Evolutionary conservation across 64 coral and sea anemone genomes (phyloP), one percentile per base, ranked within the genome.

Genomic region (Pocillopora damicornis): DNA sequence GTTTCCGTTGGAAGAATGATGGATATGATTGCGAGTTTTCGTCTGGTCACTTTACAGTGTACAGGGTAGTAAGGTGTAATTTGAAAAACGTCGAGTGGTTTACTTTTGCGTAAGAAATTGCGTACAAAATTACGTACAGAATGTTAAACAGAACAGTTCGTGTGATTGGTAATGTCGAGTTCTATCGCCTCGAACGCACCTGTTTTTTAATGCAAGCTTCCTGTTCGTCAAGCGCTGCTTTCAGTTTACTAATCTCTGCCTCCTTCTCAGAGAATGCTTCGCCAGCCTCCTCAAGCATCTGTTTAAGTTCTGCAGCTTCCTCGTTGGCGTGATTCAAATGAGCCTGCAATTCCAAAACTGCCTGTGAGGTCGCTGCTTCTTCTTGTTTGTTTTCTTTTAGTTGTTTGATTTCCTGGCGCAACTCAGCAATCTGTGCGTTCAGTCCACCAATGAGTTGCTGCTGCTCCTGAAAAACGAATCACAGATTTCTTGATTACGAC

Each of bases 181-280:
- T 30, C 30, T 75, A 11, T 38, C 74, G 9, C 74, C 9, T 75
- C 23, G 11, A 78, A 78, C 82, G 25, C 57, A 89, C 92, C 80
- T 90, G 87, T 35, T 90, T 89, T 66, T 87, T 94, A 38, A 82
- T 73, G 22, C 80, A 62, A 11, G 82, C 76, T 35, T 94, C 88
- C 18, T 90, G 62, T n/a, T 80, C 76, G 34, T 94, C 92, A 22
- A 94, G 62, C 11, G 81, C 88, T 1, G 84, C 88, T 60, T 51
- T 90, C 30, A 94, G 58, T 86, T 90, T 89, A 4, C 35, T 62
- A 15, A 94, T 94, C 68, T 90, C 92, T 4, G 92, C 66, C 74
- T 94, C 92, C 20, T 94, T 94, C 82, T 94, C 92, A 4, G 88
- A 76, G 34, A 94, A 89, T 6, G 88, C 92, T 63, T 90, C 92